Conservation (phyloP, 2,797 vertebrate species). For the Clarias pachynema region DNA sequence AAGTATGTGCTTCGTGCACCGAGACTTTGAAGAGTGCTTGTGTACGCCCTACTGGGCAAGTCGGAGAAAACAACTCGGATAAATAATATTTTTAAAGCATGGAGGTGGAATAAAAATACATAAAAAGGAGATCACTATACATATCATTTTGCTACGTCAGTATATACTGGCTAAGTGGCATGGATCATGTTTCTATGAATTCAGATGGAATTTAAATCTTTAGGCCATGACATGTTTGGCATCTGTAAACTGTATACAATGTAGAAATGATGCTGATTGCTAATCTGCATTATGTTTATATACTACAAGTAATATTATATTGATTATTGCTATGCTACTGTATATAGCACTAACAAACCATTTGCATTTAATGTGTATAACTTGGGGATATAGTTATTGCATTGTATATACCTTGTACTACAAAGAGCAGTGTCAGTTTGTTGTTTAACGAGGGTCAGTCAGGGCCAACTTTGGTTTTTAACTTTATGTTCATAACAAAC, state of each 20-base stretch:
- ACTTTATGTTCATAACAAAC: not conserved
- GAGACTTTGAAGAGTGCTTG: not conserved
- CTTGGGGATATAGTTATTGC: not conserved
- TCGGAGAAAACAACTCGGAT: not conserved
- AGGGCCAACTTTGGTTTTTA: not conserved
- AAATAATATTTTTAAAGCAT: not conserved
- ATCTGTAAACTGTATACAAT: slow-evolving; percentile 12
- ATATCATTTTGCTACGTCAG: not conserved
- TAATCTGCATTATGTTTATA: not conserved
- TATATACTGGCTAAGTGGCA: slow-evolving; percentile 4
- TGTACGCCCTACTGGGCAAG: not conserved
- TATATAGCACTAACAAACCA: slow-evolving; percentile 5
- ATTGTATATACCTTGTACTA: slow-evolving; percentile 20
- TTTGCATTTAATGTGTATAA: not conserved
- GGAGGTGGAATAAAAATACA: not conserved
- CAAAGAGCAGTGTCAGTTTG: not conserved
- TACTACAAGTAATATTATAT: not conserved
- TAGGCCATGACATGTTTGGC: slow-evolving; percentile 4
- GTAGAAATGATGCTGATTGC: not conserved
- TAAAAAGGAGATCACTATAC: not conserved
- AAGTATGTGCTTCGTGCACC: slow-evolving; percentile 2
- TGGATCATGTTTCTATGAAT: slow-evolving; percentile 11
- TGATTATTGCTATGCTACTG: not conserved
- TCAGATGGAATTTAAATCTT: slow-evolving; percentile 8
- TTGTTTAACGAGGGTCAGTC: not conserved